Evolutionary conservation across 2,113 vertebrate species (phyloP).

Genomic region (Strigops habroptila): DNA sequence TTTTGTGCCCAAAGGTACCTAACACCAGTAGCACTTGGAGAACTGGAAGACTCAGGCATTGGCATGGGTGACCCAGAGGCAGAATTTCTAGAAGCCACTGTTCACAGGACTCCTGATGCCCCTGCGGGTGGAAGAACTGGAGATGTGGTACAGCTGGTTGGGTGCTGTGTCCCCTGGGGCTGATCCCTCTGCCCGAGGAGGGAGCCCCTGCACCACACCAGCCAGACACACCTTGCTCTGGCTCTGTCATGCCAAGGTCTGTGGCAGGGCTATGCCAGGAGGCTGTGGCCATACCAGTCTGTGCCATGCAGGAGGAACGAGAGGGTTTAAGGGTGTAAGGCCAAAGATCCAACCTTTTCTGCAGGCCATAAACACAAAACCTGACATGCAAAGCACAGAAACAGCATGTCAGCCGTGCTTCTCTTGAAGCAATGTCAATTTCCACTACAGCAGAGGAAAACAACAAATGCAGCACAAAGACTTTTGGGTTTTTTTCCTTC

Average conservation of each 20-base stretch:
- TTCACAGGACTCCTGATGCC: not conserved
- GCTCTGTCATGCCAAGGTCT: not conserved
- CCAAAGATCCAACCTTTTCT: not conserved
- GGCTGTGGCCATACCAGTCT: fast-evolving
- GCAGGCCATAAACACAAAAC: not conserved
- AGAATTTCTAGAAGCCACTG: not conserved
- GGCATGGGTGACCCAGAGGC: not conserved
- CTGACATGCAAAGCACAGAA: not conserved
- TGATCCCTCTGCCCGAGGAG: not conserved
- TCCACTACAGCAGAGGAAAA: not conserved
- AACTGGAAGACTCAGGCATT: not conserved
- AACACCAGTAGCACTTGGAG: not conserved
- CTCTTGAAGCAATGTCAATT: not conserved
- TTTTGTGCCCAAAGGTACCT: not conserved
- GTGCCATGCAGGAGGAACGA: fast-evolving
- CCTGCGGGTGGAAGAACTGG: not conserved
- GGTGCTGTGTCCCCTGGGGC: fast-evolving
- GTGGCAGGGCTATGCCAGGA: not conserved
- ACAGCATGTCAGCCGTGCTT: not conserved
- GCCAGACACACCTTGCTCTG: fast-evolving
- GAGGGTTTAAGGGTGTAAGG: not conserved
- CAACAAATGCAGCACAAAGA: not conserved
- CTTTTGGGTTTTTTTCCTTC: not conserved
- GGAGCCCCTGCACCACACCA: fast-evolving
- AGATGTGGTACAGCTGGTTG: not conserved